Conservation (phyloP, 2,113 vertebrate genomes). For the Erythrocebus patas region DNA sequence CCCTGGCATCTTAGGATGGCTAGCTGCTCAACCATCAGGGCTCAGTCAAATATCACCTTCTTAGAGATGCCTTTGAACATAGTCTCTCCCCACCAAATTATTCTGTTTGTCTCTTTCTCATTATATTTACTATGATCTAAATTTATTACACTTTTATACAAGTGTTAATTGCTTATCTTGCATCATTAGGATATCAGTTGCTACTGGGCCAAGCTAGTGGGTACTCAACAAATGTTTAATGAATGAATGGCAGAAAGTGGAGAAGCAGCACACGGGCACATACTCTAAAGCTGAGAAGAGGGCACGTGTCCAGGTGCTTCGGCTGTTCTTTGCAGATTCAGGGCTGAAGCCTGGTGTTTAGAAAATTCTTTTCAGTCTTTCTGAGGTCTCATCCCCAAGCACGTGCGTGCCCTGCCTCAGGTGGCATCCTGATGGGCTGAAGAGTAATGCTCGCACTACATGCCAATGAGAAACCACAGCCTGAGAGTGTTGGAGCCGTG, state of each 20-base stretch:
- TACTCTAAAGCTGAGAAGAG: neutral
- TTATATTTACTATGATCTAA: neutral
- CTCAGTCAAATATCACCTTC: neutral
- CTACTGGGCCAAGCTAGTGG: neutral
- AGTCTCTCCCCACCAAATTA: neutral
- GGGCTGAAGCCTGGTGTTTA: neutral
- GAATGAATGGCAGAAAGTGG: neutral
- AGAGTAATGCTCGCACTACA: neutral
- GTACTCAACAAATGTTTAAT: neutral
- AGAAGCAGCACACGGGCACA: neutral
- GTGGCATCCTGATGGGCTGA: neutral
- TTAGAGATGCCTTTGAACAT: neutral
- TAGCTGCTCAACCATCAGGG: neutral
- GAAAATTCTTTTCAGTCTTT: neutral
- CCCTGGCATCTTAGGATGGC: neutral
- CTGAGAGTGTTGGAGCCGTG: no score
- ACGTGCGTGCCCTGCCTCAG: fast-evolving
- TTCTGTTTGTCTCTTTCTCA: neutral
- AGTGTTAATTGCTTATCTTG: neutral
- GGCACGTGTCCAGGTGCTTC: neutral
- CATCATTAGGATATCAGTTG: no score
- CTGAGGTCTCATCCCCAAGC: neutral
- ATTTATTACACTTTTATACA: neutral
- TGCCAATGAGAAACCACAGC: neutral
- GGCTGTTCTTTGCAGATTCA: neutral